Evolutionary conservation across 2,888 invertebrate genomes (phyloP).

Genomic region (Dicycla oo): DNA sequence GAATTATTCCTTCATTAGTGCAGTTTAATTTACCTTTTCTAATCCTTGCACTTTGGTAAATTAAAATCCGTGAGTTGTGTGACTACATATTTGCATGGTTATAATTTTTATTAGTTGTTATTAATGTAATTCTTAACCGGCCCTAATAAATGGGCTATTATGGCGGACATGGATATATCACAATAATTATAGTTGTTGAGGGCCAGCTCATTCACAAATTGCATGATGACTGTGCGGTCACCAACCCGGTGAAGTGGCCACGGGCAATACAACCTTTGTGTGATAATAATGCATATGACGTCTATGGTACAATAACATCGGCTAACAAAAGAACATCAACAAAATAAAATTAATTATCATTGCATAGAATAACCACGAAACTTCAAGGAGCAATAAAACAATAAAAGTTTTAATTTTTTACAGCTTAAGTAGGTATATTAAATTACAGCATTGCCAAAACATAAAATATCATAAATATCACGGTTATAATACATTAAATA

Average conservation of each 20-base stretch:
- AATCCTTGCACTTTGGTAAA: not conserved
- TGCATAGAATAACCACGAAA: not conserved
- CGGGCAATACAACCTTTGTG: not conserved
- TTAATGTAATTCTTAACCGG: not conserved
- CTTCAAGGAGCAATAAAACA: conserved; percentile 29
- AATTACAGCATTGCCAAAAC: conserved; percentile 52
- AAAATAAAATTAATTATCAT: not conserved
- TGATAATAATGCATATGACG: no score
- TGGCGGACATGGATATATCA: not conserved
- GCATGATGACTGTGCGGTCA: conserved; percentile 8
- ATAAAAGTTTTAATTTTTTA: conserved; percentile 18
- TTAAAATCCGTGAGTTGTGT: not conserved
- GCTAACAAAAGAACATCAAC: not conserved
- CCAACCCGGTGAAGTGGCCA: not conserved
- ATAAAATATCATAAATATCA: conserved; percentile 59
- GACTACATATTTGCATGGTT: not conserved
- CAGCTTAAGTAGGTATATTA: conserved; percentile 52
- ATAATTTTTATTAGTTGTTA: no score
- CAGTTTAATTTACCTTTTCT: not conserved
- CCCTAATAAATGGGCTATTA: not conserved
- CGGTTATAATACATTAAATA: conserved; percentile 50
- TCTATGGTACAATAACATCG: no score
- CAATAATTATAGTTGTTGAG: not conserved
- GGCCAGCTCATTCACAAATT: not conserved
- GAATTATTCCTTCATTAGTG: not conserved